These are phyloP conservation scores for Seriola quinqueradiata DNA, from an alignment of 2,113 vertebrate genomes.

Conservation along the genomic window DNA sequence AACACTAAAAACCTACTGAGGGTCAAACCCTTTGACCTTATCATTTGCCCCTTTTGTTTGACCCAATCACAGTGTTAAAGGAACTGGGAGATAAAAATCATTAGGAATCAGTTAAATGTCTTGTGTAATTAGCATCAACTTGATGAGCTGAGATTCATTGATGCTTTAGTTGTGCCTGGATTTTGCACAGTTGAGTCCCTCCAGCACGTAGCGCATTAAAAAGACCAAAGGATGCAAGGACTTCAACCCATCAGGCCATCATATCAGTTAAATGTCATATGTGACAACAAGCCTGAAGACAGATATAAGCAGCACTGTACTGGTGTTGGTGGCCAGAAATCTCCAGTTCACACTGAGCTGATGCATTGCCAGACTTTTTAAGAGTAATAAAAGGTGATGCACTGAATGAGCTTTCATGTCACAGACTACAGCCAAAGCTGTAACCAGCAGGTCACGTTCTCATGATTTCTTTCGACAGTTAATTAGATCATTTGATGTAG, in stretches of 20 bases:
- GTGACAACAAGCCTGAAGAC: conserved; percentile 50
- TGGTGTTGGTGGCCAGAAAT: conserved; percentile 34
- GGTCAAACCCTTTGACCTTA: conserved; percentile 57
- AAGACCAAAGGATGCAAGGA: conserved; percentile 13
- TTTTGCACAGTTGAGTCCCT: conserved; percentile 17
- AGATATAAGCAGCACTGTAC: conserved; percentile 17
- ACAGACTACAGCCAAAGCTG: neutral
- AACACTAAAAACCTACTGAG: conserved; percentile 55
- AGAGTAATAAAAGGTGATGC: conserved; percentile 1
- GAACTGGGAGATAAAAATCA: conserved; percentile 35
- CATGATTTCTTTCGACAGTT: conserved; percentile 16
- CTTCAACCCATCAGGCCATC: conserved; percentile 38
- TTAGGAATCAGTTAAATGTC: conserved; percentile 40
- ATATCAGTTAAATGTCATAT: conserved; percentile 62
- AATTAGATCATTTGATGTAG: conserved; percentile 1
- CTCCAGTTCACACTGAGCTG: neutral
- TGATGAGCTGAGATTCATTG: conserved; percentile 28
- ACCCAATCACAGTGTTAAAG: conserved; percentile 27
- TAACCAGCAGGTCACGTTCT: neutral
- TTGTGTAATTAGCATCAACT: conserved; percentile 38
- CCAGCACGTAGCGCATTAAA: neutral
- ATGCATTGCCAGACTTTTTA: conserved; percentile 10
- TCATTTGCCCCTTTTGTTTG: conserved; percentile 29
- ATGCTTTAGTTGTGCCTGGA: neutral
- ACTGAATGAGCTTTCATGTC: neutral